These are phyloP conservation scores for Takifugu rubripes DNA, from an alignment of 2,797 vertebrate species.

Conservation along the genomic window DNA sequence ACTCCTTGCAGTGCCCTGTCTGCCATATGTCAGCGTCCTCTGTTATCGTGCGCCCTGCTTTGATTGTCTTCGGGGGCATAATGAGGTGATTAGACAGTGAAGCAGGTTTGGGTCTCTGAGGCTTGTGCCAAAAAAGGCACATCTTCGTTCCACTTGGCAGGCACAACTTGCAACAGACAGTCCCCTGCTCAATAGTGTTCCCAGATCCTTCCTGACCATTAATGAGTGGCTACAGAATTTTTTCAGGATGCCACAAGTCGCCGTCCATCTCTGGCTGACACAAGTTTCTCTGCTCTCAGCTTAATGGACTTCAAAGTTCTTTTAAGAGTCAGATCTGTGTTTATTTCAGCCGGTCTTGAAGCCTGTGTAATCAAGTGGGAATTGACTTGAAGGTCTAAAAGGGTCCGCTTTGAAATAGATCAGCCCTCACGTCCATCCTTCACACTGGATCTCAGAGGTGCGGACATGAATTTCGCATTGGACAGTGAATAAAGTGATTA, in stretches of 20 bases:
- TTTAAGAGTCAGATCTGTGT: constrained; percentile 59
- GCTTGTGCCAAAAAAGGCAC: constrained; percentile 56
- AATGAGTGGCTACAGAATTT: constrained; percentile 59
- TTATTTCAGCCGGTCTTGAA: constrained; percentile 61
- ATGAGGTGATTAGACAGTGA: constrained; percentile 61
- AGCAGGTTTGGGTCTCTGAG: constrained; percentile 53
- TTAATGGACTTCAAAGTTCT: constrained; percentile 62
- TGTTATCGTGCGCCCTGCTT: constrained; percentile 37
- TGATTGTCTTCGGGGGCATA: constrained; percentile 49
- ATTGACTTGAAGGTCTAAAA: constrained; percentile 64
- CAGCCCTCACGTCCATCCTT: constrained; percentile 49
- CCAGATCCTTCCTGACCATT: constrained; percentile 53
- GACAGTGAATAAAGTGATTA: constrained; percentile 71
- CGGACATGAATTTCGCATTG: constrained; percentile 64
- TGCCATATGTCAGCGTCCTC: constrained; percentile 43
- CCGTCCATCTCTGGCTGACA: constrained; percentile 40
- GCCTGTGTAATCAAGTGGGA: constrained; percentile 63
- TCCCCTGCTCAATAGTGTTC: constrained; percentile 56
- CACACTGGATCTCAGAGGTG: constrained; percentile 58
- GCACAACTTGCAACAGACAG: constrained; percentile 54
- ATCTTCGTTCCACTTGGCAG: constrained; percentile 56
- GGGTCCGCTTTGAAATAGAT: constrained; percentile 70
- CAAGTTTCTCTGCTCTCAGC: constrained; percentile 41
- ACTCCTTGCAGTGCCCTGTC: constrained; percentile 15
- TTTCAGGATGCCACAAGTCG: constrained; percentile 57